A percentile compares a stretch with the other conserved stretches of the same genome.
Evolutionary conservation across 35 echinoderm and acorn worm genomes (phyloP).

Genomic region (Nesometra sesokonis): DNA sequence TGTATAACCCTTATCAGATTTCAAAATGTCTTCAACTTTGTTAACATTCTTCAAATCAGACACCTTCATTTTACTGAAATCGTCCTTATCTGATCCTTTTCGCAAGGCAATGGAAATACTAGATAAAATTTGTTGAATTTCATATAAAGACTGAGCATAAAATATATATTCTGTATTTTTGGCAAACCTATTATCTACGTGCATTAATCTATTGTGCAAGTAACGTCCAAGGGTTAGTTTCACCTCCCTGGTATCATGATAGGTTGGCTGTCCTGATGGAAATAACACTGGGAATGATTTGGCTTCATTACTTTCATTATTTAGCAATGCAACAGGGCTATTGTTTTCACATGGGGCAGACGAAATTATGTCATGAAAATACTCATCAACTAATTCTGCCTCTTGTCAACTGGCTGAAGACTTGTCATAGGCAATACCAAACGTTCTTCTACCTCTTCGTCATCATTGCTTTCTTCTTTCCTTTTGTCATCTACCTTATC

Average conservation of each 20-base stretch:
- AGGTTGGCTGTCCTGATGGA: slow-evolving; percentile 22
- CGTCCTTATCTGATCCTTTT: not conserved
- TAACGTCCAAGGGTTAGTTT: slow-evolving; percentile 21
- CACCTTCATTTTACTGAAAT: not conserved
- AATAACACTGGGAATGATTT: too few species aligned
- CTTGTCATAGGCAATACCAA: slow-evolving; percentile 3
- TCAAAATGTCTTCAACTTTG: too few species aligned
- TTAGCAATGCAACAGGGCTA: too few species aligned
- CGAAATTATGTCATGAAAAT: slow-evolving; percentile 38
- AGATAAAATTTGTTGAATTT: slow-evolving; percentile 41
- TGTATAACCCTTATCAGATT: too few species aligned
- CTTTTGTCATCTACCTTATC: too few species aligned
- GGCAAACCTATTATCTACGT: too few species aligned
- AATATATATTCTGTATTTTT: slow-evolving; percentile 45
- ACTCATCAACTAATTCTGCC: slow-evolving; percentile 32
- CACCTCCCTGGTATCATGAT: slow-evolving; percentile 3
- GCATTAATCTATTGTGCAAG: slow-evolving; percentile 31
- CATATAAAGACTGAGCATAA: slow-evolving; percentile 40
- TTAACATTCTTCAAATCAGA: too few species aligned
- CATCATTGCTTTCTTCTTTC: not conserved
- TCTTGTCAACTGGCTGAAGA: slow-evolving; percentile 45
- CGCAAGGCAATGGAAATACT: slow-evolving; percentile 52
- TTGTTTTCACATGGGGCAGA: too few species aligned
- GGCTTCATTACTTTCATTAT: too few species aligned
- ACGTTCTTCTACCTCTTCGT: not conserved